These are phyloP conservation scores for Bedellia somnulentella DNA, from an alignment of 2,888 invertebrate species.

Conservation along the genomic window DNA sequence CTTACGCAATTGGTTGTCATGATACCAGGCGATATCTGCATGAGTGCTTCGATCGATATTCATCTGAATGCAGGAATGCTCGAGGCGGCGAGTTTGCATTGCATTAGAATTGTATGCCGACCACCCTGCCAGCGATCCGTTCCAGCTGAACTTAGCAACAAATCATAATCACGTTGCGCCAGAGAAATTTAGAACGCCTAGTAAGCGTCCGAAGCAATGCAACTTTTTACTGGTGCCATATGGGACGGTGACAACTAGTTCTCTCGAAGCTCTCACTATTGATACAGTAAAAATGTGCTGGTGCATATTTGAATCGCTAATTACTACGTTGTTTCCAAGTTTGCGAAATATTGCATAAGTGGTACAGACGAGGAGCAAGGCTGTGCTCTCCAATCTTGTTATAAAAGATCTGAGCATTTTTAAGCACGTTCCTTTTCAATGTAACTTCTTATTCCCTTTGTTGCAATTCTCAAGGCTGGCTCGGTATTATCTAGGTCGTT, in stretches of 20 bases:
- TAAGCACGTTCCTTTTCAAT: conserved; percentile 16
- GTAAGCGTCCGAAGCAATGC: no score
- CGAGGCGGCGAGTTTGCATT: conserved; percentile 21
- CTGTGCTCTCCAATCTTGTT: conserved; percentile 18
- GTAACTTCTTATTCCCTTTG: neutral
- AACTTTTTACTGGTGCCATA: no score
- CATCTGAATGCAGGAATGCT: conserved; percentile 6
- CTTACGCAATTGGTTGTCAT: conserved; percentile 3
- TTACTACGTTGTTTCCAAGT: conserved; percentile 23
- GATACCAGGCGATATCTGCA: conserved; percentile 2
- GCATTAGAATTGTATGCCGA: conserved; percentile 28
- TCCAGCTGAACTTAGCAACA: conserved; percentile 2
- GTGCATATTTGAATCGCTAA: conserved; percentile 45
- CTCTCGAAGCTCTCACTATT: no score
- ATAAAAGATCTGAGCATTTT: conserved; percentile 21
- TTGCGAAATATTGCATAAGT: conserved; percentile 41
- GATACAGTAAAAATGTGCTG: no score
- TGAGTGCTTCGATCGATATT: conserved; percentile 4
- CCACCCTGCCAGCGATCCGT: conserved; percentile 29
- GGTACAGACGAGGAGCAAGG: conserved; percentile 23
- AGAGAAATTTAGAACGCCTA: neutral
- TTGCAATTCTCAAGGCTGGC: conserved; percentile 3
- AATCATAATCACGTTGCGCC: conserved; percentile 2
- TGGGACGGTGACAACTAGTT: no score
- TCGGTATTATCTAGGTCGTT: conserved; percentile 2